phyloP scores from a whole-genome alignment of 1,140 invertebrate genomes.

The Andricus grossulariae region DNA sequence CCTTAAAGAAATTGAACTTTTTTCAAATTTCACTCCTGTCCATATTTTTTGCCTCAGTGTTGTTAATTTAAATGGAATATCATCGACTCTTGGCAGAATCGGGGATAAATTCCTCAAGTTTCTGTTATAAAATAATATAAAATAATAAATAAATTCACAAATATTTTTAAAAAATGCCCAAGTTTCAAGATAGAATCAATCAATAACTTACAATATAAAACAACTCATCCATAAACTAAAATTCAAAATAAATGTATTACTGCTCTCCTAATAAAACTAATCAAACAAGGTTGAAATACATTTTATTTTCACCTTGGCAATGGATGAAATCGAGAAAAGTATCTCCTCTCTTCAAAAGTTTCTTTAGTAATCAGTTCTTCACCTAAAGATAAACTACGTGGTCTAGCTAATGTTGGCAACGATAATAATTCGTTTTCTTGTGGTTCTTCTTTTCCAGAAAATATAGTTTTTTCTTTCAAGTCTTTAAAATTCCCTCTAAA shows the following conservation, averaged over 20 bases:
- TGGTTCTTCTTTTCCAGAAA: constrained; percentile 34
- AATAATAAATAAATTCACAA: constrained; percentile 28
- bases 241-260: too few species aligned
- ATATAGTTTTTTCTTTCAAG: neutral
- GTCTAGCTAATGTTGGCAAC: constrained; percentile 67
- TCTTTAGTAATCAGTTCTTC: constrained; percentile 71
- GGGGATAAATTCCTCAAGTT: constrained; percentile 59
- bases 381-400: constrained; percentile 76
- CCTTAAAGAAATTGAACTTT: constrained; percentile 23
- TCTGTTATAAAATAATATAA: constrained; percentile 43
- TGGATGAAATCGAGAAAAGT: constrained; percentile 70
- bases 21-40: constrained; percentile 69
- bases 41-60: constrained; percentile 78
- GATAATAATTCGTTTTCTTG: constrained; percentile 32
- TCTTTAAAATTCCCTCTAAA: neutral
- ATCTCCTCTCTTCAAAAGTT: constrained; percentile 68
- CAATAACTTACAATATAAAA: constrained; percentile 5
- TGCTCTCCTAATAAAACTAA: too few species aligned
- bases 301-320: constrained; percentile 43
- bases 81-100: constrained; percentile 67
- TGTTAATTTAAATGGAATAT: constrained; percentile 77
- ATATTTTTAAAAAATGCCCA: neutral
- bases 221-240: too few species aligned
- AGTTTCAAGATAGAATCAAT: constrained; percentile 26
- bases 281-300: neutral